A percentile compares a stretch with the other conserved stretches of the same genome.
These are phyloP conservation scores for Gymnocephalus cernua DNA, from an alignment of 2,113 vertebrate genomes.

Conservation along the genomic window DNA sequence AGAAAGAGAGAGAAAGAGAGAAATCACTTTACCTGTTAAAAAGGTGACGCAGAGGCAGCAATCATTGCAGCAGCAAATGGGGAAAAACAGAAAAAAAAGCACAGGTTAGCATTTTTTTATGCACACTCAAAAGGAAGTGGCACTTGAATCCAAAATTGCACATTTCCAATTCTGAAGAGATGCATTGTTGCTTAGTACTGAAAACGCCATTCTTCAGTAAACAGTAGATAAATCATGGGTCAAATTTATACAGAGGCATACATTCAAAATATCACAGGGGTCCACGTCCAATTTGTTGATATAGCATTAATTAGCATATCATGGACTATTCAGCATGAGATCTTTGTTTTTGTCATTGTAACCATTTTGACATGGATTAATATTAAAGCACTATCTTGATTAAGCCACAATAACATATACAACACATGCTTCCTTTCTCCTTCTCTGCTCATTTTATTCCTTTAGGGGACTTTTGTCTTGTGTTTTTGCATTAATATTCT, in stretches of 20 bases:
- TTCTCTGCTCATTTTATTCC: not conserved
- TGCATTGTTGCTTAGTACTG: not conserved
- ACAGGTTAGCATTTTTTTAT: constrained; percentile 65
- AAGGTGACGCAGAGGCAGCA: constrained; percentile 36
- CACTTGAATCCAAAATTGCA: constrained; percentile 41
- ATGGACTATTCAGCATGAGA: constrained; percentile 36
- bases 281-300: constrained; percentile 34
- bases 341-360: constrained; percentile 50
- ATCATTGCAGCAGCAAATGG: constrained; percentile 40
- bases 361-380: constrained; percentile 59
- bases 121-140: constrained; percentile 32
- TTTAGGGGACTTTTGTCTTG: not conserved
- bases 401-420: constrained; percentile 33
- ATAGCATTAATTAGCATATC: constrained; percentile 52
- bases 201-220: not conserved
- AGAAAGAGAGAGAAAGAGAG: constrained; percentile 10
- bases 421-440: not conserved
- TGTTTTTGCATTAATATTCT: not conserved
- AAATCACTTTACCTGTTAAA: constrained; percentile 75
- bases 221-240: constrained; percentile 5
- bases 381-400: constrained; percentile 58
- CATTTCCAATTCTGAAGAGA: constrained; percentile 46
- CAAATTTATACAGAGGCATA: constrained; percentile 24
- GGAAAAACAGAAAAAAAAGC: constrained; percentile 48
- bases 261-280: constrained; percentile 17